These are phyloP conservation scores for Ceraclea dissimilis DNA, from an alignment of 2,888 invertebrate species.

Conservation along the genomic window DNA sequence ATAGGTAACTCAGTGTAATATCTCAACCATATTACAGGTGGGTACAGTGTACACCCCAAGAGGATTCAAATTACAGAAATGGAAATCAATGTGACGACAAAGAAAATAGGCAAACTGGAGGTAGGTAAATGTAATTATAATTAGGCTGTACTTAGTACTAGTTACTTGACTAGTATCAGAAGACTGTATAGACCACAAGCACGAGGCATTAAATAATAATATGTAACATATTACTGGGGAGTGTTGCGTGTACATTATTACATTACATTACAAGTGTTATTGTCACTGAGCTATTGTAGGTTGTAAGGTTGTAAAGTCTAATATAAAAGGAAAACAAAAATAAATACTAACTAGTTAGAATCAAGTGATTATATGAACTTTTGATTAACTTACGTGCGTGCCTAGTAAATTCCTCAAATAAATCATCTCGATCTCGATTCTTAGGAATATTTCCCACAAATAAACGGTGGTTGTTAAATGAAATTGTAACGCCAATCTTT, in stretches of 20 bases:
- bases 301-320: not conserved
- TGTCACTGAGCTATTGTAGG: not conserved
- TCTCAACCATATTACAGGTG: no score
- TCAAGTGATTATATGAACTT: slow-evolving; percentile 5
- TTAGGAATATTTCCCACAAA: slow-evolving; percentile 99
- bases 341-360: slow-evolving; percentile 13
- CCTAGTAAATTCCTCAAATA: slow-evolving; percentile 98
- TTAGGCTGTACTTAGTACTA: no score
- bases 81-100: no score
- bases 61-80: no score
- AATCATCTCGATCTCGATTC: slow-evolving; percentile 98
- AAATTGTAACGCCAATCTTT: slow-evolving; percentile 99
- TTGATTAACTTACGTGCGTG: slow-evolving; percentile 91
- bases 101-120: no score
- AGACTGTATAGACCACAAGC: no score
- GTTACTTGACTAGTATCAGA: no score
- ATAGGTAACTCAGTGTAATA: no score
- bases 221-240: not conserved
- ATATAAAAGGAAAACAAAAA: slow-evolving; percentile 2
- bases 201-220: no score
- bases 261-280: not conserved
- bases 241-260: not conserved
- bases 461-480: slow-evolving; percentile 99
- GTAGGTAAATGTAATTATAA: no score
- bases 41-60: no score